A percentile compares a stretch with the other conserved stretches of the same genome.
These are phyloP conservation scores for Pelusios castaneus DNA, from an alignment of 2,113 vertebrate genomes.

Conservation along the genomic window DNA sequence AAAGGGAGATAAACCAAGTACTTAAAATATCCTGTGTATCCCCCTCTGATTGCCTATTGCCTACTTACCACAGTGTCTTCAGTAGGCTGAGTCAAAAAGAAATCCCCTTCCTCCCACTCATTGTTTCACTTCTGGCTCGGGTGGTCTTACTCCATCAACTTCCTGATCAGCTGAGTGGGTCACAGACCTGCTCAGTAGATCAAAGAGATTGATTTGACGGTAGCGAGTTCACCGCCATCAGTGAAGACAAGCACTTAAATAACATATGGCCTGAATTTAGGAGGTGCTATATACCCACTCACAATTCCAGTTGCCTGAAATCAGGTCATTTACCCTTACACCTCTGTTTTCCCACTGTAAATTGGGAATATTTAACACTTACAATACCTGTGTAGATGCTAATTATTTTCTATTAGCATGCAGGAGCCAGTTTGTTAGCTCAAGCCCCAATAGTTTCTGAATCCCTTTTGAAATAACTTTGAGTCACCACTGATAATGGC, in stretches of 20 bases:
- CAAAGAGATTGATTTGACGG: too few relatives aligned
- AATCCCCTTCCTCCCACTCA: too few relatives aligned
- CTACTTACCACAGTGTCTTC: too few relatives aligned
- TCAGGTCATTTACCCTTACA: neutral
- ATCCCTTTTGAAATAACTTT: neutral
- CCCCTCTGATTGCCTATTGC: too few relatives aligned
- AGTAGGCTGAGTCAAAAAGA: too few relatives aligned
- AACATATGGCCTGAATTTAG: neutral
- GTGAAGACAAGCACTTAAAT: neutral
- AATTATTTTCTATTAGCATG: neutral
- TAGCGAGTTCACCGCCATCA: too few relatives aligned
- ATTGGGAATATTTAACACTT: fast-evolving
- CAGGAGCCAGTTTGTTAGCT: neutral
- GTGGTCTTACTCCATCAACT: too few relatives aligned
- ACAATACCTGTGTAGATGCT: neutral
- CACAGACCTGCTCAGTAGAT: too few relatives aligned
- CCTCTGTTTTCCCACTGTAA: neutral
- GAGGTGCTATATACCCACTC: neutral
- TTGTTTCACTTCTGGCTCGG: too few relatives aligned
- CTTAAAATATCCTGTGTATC: too few relatives aligned
- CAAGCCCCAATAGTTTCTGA: neutral
- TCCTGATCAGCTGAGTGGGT: too few relatives aligned
- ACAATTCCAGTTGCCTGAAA: neutral
- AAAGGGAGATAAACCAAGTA: too few relatives aligned
- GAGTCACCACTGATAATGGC: neutral